Evolutionary conservation across 2,797 vertebrate species (phyloP), one percentile per base, ranked within the genome.

Genomic region (Neomorphus geoffroyi): DNA sequence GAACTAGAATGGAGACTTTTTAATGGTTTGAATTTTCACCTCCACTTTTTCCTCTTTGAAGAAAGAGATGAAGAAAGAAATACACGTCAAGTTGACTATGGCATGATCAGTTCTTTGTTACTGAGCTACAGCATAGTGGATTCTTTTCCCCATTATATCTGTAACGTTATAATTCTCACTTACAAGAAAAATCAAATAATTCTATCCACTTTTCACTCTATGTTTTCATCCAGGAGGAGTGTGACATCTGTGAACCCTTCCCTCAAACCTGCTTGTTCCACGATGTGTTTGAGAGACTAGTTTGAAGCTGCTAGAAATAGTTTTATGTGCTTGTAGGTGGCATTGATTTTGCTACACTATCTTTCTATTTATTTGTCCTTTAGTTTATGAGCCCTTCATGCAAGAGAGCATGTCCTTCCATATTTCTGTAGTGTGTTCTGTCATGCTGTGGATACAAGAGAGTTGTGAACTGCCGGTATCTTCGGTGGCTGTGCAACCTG

Each of bases 341-440:
- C 58, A 88, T 91, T 75, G 91, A 92, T 94, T 95, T 92, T 91
- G 56, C 80, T 92, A 11, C 43, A 57, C 66, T 91, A 35, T 33
- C 28, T 56, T 92, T 51, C 72, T 88, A 27, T 89, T 66, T 87
- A 54, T 91, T 87, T 93, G 70, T 78, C 79, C 46, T 79, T 86
- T 62, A 66, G 43, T 84, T 93, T 81, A 92, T 79, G 86, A 96
- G 58, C 26, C 66, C 39, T 90, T 70, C 77, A 53, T 19, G 48
- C 62, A 82, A 95, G 19, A 58, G 23, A 53, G 65, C 45, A 13
- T 51, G 62, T 72, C 87, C 66, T 88, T 69, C 72, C 56, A 30
- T 90, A 86, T 79, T 94, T 93, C 67, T 54, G n/a, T 43, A 30
- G 28, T 51, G 48, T n/a, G 23, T 75, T 53, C 73, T 88, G 53